Percentiles rank a stretch among this genome's conserved stretches.
These are phyloP conservation scores for Pluvialis apricaria DNA, from an alignment of 2,113 vertebrate genomes.

Conservation along the genomic window DNA sequence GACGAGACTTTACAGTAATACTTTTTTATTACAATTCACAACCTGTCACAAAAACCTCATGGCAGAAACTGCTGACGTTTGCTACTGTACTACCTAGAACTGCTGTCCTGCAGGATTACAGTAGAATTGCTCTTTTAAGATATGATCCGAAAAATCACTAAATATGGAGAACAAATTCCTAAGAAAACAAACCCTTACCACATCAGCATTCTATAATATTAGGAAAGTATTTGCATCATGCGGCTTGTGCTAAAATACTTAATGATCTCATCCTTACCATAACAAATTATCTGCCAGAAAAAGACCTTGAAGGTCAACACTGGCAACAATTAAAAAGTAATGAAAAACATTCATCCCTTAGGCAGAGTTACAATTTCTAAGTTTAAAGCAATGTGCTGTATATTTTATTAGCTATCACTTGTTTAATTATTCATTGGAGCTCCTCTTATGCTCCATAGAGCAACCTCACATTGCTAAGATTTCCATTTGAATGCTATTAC, in stretches of 20 bases:
- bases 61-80: background rate
- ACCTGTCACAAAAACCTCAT: background rate
- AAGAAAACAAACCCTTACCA: slow-evolving; percentile 41
- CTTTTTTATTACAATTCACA: background rate
- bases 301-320: slow-evolving; percentile 78
- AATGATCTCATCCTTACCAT: slow-evolving; percentile 77
- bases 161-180: slow-evolving; percentile 44
- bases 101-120: background rate
- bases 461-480: slow-evolving; percentile 76
- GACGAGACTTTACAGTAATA: background rate
- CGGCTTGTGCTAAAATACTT: slow-evolving; percentile 69
- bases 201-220: slow-evolving; percentile 62
- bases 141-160: background rate
- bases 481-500: slow-evolving; percentile 70
- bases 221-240: slow-evolving; percentile 61
- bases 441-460: slow-evolving; percentile 73
- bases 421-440: slow-evolving; percentile 79
- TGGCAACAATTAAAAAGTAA: slow-evolving; percentile 82
- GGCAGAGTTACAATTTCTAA: slow-evolving; percentile 74
- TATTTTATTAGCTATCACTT: slow-evolving; percentile 81
- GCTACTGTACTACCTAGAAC: background rate
- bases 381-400: slow-evolving; percentile 74
- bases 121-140: background rate
- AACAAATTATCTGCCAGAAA: slow-evolving; percentile 78
- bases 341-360: slow-evolving; percentile 80